These are phyloP conservation scores for Clistopyga incitator DNA, from an alignment of 2,888 invertebrate genomes.

Conservation along the genomic window DNA sequence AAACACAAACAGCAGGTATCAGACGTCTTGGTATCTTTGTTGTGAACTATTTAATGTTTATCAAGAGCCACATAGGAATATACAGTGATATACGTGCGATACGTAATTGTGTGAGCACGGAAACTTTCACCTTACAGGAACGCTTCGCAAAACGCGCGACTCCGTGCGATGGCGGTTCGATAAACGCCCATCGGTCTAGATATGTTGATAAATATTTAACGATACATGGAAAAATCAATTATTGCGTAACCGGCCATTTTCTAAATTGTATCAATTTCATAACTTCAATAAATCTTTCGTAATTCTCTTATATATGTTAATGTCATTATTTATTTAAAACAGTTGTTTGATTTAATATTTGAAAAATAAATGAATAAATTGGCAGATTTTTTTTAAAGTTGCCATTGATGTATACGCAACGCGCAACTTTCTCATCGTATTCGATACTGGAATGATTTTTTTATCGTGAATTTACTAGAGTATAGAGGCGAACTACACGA, in stretches of 20 bases:
- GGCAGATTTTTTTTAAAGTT: no score
- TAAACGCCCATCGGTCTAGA: not conserved
- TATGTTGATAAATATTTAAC: not conserved
- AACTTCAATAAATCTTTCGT: not conserved
- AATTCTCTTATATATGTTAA: not conserved
- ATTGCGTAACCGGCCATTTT: not conserved
- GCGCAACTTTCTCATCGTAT: no score
- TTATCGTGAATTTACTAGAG: no score
- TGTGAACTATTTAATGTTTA: not conserved
- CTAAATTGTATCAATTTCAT: not conserved
- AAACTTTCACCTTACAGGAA: slow-evolving; percentile 24
- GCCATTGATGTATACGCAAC: no score
- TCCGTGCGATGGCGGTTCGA: slow-evolving; percentile 1
- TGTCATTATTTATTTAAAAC: not conserved
- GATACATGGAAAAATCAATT: not conserved
- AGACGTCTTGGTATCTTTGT: not conserved
- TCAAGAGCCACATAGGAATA: not conserved
- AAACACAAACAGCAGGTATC: not conserved
- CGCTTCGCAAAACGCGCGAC: slow-evolving; percentile 2
- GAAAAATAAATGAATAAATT: no score
- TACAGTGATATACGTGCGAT: not conserved
- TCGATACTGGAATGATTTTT: no score
- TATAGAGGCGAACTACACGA: no score
- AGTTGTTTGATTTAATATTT: no score
- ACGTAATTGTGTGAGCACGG: slow-evolving; percentile 20